Evolutionary conservation across 2,113 vertebrate species (phyloP).

Genomic region (Haplochromis burtoni): DNA sequence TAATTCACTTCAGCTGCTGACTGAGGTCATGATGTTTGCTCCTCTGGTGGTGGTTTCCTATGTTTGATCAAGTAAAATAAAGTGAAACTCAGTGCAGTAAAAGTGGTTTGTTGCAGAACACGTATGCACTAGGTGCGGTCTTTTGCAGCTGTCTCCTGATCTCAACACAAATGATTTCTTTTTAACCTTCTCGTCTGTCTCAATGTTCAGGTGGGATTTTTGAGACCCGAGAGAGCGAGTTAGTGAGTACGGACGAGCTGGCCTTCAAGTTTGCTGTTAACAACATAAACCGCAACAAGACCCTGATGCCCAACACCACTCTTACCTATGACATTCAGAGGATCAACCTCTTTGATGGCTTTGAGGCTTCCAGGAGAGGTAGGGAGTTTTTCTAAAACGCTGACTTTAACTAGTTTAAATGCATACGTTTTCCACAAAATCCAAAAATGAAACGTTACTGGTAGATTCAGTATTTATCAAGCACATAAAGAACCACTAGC

Average conservation of each 20-base stretch:
- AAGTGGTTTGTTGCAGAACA: background rate
- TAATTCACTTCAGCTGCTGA: background rate
- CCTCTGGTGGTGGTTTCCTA: background rate
- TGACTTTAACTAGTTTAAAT: background rate
- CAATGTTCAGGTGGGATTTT: constrained; percentile 89
- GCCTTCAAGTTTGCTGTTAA: constrained; percentile 98
- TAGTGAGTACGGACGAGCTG: constrained; percentile 91
- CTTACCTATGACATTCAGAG: constrained; percentile 98
- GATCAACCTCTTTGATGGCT: constrained; percentile 95
- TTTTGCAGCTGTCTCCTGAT: background rate
- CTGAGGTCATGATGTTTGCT: background rate
- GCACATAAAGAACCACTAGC: background rate
- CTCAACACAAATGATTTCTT: background rate
- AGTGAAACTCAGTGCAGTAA: background rate
- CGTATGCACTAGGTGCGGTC: too few species aligned
- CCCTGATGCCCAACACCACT: constrained; percentile 93
- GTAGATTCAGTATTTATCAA: background rate
- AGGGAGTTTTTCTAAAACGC: background rate
- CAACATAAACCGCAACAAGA: constrained; percentile 96
- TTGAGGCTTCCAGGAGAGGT: constrained; percentile 97
- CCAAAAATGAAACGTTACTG: background rate
- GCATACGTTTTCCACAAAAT: rapidly evolving
- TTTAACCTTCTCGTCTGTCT: background rate
- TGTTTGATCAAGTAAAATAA: background rate
- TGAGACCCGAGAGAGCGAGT: constrained; percentile 92